Percentiles rank a stretch among this genome's conserved stretches.
Conservation (phyloP, 2,797 vertebrate species). For the Phalloptychus januarius region DNA sequence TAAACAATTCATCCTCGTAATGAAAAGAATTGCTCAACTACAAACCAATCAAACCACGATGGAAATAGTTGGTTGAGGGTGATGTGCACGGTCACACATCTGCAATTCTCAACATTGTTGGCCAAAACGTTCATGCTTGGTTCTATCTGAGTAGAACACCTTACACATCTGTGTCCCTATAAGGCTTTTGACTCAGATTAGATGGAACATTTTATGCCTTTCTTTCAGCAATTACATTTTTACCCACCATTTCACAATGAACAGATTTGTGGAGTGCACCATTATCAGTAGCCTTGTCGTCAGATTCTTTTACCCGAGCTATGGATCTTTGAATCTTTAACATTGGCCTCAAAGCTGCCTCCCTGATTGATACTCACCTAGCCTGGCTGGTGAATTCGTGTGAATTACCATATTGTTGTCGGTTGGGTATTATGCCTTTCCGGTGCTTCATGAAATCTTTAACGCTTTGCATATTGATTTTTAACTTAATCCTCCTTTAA, state of each 20-base stretch:
- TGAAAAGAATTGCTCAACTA: not conserved
- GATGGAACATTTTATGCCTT: not conserved
- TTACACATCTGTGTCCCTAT: not conserved
- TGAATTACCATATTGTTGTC: not conserved
- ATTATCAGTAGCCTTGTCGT: not conserved
- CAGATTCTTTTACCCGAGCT: not conserved
- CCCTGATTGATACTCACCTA: not conserved
- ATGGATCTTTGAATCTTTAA: not conserved
- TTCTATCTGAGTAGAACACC: not conserved
- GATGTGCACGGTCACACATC: not conserved
- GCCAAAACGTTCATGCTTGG: not conserved
- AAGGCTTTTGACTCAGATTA: not conserved
- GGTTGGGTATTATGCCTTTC: not conserved
- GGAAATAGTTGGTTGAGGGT: not conserved
- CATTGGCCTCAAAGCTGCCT: not conserved
- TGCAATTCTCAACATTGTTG: not conserved
- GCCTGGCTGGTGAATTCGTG: not conserved
- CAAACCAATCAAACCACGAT: not conserved
- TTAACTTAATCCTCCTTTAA: not conserved
- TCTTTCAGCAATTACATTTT: not conserved
- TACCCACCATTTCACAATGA: not conserved
- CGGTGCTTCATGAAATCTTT: not conserved
- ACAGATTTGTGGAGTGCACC: not conserved
- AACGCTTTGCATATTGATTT: not conserved
- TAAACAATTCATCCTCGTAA: not conserved